Evolutionary conservation across 2,888 invertebrate genomes (phyloP), one percentile per base, ranked within the genome.

Genomic region (Apomyelois bistriatella): DNA sequence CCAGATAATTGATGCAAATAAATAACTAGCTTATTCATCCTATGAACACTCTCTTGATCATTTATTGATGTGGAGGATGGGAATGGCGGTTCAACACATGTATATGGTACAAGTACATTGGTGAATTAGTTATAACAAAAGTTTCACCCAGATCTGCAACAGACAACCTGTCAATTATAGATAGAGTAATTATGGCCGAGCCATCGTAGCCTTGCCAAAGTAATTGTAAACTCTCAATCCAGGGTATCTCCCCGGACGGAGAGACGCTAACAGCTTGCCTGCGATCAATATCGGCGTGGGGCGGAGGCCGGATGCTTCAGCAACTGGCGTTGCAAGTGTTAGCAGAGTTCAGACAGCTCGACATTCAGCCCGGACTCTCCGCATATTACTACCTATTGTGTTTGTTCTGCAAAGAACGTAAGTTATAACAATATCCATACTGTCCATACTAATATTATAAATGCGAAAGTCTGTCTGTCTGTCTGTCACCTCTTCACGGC

Each of bases 311-410:
- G 6, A 52, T 54, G 0, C 58, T 89, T n/a, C 88, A 87, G 53
- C 71, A 80, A 1, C 41, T 76, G 0, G 87, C 86, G 0, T 50
- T 83, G n/a, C 76, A 80, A 56, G 56, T 85, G 0, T n/a, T 89
- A 0, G 79, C 86, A 0, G 90, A 90, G 54, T 84, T 88, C 60
- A 93, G 87, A 60, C 72, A 75, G 8, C 66, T 95, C 0, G 94
- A 93, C 8, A 92, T 98, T 17, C 90, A 94, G 66, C 97, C 97
- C 0, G 93, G 94, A 15, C 83, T 98, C 6, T 93, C 94, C 0
- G 93, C 94, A 0, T 98, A 95, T 85, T 94, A 94, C 75, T 93
- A 93, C 68, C 69, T 96, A 0, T 77, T 97, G 12, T 91, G 91
- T 48, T 91, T 94, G 46, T 95, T 93, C 74, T 95, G 93, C 68